phyloP scores from a whole-genome alignment of 2,113 vertebrate species.

The Phocoena sinus region DNA sequence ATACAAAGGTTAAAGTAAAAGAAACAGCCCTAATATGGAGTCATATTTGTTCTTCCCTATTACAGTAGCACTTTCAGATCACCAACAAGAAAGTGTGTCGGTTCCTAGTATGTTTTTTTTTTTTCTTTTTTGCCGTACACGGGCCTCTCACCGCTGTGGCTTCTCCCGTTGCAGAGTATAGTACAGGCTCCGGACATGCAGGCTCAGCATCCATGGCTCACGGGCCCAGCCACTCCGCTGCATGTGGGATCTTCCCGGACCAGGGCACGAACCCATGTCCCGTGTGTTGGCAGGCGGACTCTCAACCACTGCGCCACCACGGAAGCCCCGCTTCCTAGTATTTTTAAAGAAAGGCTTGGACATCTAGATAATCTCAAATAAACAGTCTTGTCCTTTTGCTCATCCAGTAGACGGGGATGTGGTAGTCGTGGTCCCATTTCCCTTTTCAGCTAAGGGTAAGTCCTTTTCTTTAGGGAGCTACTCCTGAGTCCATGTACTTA shows the following conservation, averaged over 20 bases:
- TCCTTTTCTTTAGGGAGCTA: not conserved
- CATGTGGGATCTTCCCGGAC: too few relatives aligned
- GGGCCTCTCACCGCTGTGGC: too few relatives aligned
- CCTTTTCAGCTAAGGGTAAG: not conserved
- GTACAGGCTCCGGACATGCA: too few relatives aligned
- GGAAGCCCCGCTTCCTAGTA: not conserved
- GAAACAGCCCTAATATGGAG: too few relatives aligned
- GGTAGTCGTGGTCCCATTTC: not conserved
- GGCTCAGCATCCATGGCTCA: too few relatives aligned
- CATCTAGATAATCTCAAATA: not conserved
- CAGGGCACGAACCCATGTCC: too few relatives aligned
- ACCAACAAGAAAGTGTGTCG: not conserved
- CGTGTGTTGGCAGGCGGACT: rapidly evolving
- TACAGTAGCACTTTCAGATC: not conserved
- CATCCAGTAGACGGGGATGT: not conserved
- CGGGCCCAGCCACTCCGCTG: too few relatives aligned
- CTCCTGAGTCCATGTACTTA: not conserved
- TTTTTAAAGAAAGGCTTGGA: not conserved
- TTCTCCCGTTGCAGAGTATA: too few relatives aligned
- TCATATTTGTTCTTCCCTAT: too few relatives aligned
- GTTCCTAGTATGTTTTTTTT: not conserved
- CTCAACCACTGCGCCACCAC: too few relatives aligned
- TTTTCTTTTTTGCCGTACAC: too few relatives aligned
- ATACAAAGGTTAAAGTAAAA: too few relatives aligned
- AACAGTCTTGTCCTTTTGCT: not conserved